phyloP scores from a whole-genome alignment of 2,797 vertebrate species.

The Myiotriccus ornatus region DNA sequence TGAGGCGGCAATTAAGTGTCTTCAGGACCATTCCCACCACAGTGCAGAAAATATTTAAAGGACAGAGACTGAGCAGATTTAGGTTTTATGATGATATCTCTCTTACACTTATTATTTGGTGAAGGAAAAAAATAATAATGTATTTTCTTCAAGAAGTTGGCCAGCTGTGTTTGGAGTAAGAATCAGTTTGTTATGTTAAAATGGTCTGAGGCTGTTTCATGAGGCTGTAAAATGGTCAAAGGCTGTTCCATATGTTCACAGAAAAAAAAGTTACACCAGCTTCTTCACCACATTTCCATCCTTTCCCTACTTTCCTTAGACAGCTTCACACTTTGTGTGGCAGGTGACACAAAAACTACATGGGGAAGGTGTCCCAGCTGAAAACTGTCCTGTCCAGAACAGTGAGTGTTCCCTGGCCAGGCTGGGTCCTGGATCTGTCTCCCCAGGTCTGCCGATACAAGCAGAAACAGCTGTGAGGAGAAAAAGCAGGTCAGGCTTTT shows the following conservation, averaged over 20 bases:
- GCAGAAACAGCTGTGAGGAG: not conserved
- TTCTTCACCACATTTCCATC: not conserved
- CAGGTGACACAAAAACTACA: not conserved
- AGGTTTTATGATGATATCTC: not conserved
- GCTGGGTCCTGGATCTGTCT: not conserved
- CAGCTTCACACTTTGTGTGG: not conserved
- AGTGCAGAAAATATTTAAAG: not conserved
- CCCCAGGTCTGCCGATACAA: not conserved
- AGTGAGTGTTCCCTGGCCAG: not conserved
- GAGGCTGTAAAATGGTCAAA: not conserved
- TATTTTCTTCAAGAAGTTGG: not conserved
- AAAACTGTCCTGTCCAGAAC: not conserved
- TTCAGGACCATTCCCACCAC: not conserved
- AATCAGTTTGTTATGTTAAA: not conserved
- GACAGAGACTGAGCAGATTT: not conserved
- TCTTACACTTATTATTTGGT: not conserved
- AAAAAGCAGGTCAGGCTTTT: not conserved
- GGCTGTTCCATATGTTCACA: not conserved
- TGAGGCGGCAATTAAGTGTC: not conserved
- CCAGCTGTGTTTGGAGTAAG: not conserved
- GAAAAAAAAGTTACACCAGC: not conserved
- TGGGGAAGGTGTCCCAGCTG: not conserved
- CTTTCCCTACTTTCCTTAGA: not conserved
- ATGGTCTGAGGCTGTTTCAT: not conserved
- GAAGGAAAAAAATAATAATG: not conserved